phyloP scores from a whole-genome alignment of 2,113 vertebrate genomes.

The Lepus americanus region DNA sequence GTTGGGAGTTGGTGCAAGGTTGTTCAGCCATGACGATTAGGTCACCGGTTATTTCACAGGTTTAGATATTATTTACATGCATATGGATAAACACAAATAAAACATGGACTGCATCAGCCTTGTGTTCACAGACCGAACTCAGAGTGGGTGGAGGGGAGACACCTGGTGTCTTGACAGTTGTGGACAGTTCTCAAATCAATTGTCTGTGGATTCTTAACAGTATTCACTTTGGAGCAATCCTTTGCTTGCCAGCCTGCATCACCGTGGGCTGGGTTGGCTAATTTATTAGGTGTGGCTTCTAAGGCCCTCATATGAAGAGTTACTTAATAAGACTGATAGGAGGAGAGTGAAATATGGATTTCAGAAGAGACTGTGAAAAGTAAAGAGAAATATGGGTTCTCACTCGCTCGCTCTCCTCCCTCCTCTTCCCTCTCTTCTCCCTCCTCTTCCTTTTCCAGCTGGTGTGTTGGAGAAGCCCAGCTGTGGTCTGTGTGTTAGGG shows the following conservation, averaged over 20 bases:
- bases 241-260: slow-evolving; percentile 6
- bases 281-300: slow-evolving; percentile 53
- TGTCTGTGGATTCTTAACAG: background rate
- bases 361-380: slow-evolving; percentile 31
- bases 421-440: too few relatives aligned
- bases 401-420: background rate
- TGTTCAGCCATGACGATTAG: background rate
- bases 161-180: background rate
- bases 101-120: background rate
- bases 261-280: background rate
- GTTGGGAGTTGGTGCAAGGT: background rate
- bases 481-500: slow-evolving; percentile 55
- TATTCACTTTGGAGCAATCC: background rate
- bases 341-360: slow-evolving; percentile 22
- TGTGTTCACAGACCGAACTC: background rate
- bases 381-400: slow-evolving; percentile 2
- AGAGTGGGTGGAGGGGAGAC: background rate
- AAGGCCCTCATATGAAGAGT: background rate
- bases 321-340: slow-evolving; percentile 7
- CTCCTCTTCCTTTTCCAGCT: slow-evolving; percentile 15
- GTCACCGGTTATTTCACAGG: background rate
- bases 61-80: background rate
- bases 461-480: slow-evolving; percentile 56
- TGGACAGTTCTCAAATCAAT: slow-evolving; percentile 7
- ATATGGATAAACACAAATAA: background rate